phyloP scores from a whole-genome alignment of 1,140 invertebrate species.

The Conopomorpha cramerella region DNA sequence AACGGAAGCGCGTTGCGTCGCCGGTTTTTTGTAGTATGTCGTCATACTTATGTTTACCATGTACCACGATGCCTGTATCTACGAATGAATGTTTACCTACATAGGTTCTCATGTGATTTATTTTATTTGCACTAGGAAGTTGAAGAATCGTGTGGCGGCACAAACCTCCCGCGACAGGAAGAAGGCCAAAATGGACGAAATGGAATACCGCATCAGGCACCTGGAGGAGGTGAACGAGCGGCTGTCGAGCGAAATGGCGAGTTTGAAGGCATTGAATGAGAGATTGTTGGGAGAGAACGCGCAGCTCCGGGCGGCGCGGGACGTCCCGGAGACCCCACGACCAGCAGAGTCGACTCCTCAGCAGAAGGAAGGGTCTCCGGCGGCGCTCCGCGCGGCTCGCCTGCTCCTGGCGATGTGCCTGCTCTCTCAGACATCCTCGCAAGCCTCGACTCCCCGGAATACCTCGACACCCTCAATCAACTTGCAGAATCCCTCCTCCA shows the following conservation, averaged over 20 bases:
- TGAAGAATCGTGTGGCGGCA: slow-evolving; percentile 97
- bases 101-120: no score
- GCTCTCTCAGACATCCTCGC: slow-evolving; percentile 79
- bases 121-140: slow-evolving; percentile 85
- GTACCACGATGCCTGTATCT: no score
- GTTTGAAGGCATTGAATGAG: slow-evolving; percentile 69
- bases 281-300: slow-evolving; percentile 67
- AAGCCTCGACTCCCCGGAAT: slow-evolving; percentile 67
- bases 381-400: slow-evolving; percentile 64
- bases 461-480: slow-evolving; percentile 74
- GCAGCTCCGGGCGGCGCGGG: slow-evolving; percentile 60
- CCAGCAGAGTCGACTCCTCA: slow-evolving; percentile 83
- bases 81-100: no score
- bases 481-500: slow-evolving; percentile 78
- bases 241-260: slow-evolving; percentile 68
- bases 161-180: slow-evolving; percentile 97
- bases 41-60: no score
- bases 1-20: no score
- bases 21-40: no score
- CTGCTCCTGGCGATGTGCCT: slow-evolving; percentile 75
- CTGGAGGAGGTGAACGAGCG: slow-evolving; percentile 69
- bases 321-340: slow-evolving; percentile 65
- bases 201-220: slow-evolving; percentile 74
- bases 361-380: slow-evolving; percentile 76
- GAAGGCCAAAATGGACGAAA: slow-evolving; percentile 87